These are phyloP conservation scores for Daboia siamensis DNA, from an alignment of 2,113 vertebrate genomes.

Conservation along the genomic window DNA sequence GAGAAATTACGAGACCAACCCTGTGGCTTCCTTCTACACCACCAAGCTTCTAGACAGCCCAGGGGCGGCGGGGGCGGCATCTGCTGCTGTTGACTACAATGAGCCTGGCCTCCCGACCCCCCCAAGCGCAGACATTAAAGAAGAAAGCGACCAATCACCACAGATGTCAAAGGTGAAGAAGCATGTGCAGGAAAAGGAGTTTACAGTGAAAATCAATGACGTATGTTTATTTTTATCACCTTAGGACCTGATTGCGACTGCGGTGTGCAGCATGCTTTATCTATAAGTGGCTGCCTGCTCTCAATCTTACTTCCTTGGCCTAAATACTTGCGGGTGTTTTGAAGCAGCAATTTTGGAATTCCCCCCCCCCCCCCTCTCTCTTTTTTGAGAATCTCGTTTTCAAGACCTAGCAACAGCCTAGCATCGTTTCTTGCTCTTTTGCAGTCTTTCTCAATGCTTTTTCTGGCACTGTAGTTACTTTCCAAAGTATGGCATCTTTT, in stretches of 20 bases:
- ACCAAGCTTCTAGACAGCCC: constrained; percentile 94
- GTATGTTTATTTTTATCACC: constrained; percentile 97
- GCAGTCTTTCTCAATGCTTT: constrained; percentile 49
- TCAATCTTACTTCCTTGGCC: constrained; percentile 74
- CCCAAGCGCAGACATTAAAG: constrained; percentile 65
- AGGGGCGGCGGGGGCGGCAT: constrained; percentile 65
- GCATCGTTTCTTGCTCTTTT: constrained; percentile 43
- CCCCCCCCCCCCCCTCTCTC: background rate
- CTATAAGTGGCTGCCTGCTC: constrained; percentile 84
- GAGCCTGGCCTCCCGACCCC: constrained; percentile 70
- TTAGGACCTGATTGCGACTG: constrained; percentile 84
- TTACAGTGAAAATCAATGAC: constrained; percentile 99
- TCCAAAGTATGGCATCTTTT: constrained; percentile 29
- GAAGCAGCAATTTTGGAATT: constrained; percentile 67
- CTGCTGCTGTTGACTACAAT: constrained; percentile 67
- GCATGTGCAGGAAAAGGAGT: constrained; percentile 99
- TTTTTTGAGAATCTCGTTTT: constrained; percentile 50
- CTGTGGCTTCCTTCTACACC: constrained; percentile 95
- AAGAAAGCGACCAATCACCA: constrained; percentile 87
- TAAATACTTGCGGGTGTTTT: constrained; percentile 69
- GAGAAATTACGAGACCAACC: constrained; percentile 83
- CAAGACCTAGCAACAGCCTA: constrained; percentile 37
- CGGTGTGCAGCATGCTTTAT: constrained; percentile 87
- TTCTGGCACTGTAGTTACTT: constrained; percentile 44
- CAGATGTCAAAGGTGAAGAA: constrained; percentile 99